phyloP scores from a whole-genome alignment of 2,888 invertebrate genomes.

The Xiphydria camelus region DNA sequence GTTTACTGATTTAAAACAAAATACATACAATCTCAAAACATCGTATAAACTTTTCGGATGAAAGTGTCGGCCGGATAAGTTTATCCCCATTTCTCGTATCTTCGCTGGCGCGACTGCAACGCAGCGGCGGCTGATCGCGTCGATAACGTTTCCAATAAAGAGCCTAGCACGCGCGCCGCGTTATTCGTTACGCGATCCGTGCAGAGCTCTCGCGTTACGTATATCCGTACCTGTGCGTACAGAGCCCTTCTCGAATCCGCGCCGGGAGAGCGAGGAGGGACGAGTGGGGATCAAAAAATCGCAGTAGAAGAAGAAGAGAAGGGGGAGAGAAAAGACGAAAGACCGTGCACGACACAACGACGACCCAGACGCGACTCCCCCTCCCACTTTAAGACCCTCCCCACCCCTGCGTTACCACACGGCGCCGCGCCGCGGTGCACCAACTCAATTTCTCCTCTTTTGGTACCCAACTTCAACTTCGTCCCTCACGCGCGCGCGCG shows the following conservation, averaged over 20 bases:
- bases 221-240: no score
- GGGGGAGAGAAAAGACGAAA: conserved; percentile 25
- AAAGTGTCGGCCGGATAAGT: no score
- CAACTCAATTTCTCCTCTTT: conserved; percentile 54
- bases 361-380: no score
- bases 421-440: conserved; percentile 29
- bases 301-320: conserved; percentile 10
- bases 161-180: no score
- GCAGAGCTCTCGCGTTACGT: no score
- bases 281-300: conserved; percentile 5
- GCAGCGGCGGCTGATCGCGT: no score
- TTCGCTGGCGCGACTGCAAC: no score
- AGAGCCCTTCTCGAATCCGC: no score
- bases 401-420: conserved; percentile 18
- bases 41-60: no score
- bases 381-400: conserved; percentile 6
- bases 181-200: no score
- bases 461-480: conserved; percentile 43
- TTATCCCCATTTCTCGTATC: no score
- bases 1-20: not conserved
- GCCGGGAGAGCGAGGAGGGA: conserved; percentile 10
- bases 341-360: conserved; percentile 20
- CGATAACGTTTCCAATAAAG: no score
- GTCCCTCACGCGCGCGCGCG: conserved; percentile 1
- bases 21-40: not conserved